These are phyloP conservation scores for Atta cephalotes DNA, from an alignment of 1,140 invertebrate genomes.

Conservation along the genomic window DNA sequence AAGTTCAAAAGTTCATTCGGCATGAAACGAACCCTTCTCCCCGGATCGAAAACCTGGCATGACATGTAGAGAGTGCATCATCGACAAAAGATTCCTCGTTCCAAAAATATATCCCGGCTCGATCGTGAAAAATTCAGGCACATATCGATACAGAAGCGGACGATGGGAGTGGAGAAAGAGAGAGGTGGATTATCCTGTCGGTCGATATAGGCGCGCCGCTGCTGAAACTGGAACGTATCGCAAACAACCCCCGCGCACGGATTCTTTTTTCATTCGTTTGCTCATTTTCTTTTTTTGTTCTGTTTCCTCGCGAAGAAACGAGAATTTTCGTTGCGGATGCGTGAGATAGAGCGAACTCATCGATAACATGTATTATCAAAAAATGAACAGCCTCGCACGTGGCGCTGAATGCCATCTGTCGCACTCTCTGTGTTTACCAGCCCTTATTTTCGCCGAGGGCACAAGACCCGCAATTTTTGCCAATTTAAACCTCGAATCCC, in stretches of 20 bases:
- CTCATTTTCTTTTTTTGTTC: neutral
- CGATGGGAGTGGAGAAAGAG: neutral
- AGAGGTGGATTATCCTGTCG: slow-evolving; percentile 58
- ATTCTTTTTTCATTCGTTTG: slow-evolving; percentile 14
- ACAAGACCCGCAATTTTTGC: slow-evolving; percentile 18
- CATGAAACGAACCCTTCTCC: neutral
- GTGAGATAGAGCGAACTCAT: slow-evolving; percentile 34
- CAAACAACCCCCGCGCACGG: slow-evolving; percentile 10
- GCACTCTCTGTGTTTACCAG: slow-evolving; percentile 18
- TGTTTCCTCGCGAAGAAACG: neutral
- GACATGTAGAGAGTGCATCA: neutral
- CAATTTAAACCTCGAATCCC: slow-evolving; percentile 5
- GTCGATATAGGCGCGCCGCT: slow-evolving; percentile 60
- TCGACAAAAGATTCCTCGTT: slow-evolving; percentile 52
- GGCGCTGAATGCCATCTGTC: slow-evolving; percentile 52
- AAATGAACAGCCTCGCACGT: slow-evolving; percentile 6
- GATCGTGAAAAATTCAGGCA: slow-evolving; percentile 67
- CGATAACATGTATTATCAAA: slow-evolving; percentile 45
- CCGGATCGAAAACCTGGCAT: neutral
- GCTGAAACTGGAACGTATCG: slow-evolving; percentile 52
- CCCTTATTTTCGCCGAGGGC: slow-evolving; percentile 18
- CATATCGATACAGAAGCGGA: slow-evolving; percentile 58
- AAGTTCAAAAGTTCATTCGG: slow-evolving; percentile 4
- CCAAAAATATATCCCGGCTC: slow-evolving; percentile 55
- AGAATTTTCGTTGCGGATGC: slow-evolving; percentile 8